These are phyloP conservation scores for Himantopus leucocephalus DNA, from an alignment of 2,113 vertebrate species.

Conservation along the genomic window DNA sequence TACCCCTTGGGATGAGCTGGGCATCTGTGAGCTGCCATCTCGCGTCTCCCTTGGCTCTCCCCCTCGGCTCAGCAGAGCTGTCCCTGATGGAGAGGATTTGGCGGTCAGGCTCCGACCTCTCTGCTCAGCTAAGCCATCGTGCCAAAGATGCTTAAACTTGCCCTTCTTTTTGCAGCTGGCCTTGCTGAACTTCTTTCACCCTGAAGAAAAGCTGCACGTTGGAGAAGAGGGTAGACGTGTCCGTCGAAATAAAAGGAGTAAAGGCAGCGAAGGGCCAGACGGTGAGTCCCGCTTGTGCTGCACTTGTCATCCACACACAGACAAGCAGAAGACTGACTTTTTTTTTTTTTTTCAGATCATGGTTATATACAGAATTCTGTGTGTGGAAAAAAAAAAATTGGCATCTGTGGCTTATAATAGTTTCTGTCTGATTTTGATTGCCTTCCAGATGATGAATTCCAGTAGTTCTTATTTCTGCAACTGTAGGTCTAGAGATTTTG, in stretches of 20 bases:
- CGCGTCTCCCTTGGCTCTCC: too few species aligned
- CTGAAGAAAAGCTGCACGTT: constrained; percentile 71
- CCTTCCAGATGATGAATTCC: neutral
- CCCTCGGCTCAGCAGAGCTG: neutral
- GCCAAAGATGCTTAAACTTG: neutral
- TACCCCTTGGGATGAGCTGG: neutral
- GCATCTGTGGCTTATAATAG: neutral
- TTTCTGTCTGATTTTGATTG: neutral
- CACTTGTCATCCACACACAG: neutral
- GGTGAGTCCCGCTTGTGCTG: constrained; percentile 63
- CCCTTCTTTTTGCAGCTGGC: constrained; percentile 73
- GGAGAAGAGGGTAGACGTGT: constrained; percentile 69
- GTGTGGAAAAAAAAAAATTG: neutral
- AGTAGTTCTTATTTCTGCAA: neutral
- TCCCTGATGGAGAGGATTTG: neutral
- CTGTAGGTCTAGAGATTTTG: neutral
- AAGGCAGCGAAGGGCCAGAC: constrained; percentile 78
- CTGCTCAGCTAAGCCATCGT: neutral
- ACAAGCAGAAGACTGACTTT: neutral
- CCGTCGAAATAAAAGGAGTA: constrained; percentile 80
- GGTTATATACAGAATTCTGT: neutral
- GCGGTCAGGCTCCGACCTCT: neutral
- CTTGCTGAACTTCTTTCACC: constrained; percentile 76
- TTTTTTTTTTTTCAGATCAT: neutral
- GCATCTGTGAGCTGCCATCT: rapidly evolving